Evolutionary conservation across 1,140 invertebrate species (phyloP).

Genomic region (Drosophila nasuta): DNA sequence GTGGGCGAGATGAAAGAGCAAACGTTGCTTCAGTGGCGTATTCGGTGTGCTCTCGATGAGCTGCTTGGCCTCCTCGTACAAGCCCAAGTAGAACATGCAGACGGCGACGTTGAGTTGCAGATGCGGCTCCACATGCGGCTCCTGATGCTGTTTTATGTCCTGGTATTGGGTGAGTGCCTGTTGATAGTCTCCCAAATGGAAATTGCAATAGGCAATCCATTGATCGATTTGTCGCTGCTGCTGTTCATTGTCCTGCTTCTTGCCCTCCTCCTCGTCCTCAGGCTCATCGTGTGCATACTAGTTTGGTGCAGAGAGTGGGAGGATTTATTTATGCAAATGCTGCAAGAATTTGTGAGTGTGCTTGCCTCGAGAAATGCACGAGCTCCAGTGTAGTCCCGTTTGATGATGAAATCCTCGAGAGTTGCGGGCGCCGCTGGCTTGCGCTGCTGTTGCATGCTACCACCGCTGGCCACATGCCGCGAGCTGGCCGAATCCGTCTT

Average conservation of each 20-base stretch:
- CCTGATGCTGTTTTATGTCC: constrained; percentile 84
- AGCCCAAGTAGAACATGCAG: constrained; percentile 97
- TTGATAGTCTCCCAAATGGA: constrained; percentile 97
- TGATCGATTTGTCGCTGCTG: constrained; percentile 88
- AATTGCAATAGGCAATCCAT: constrained; percentile 97
- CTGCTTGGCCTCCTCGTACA: constrained; percentile 89
- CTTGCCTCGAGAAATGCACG: constrained; percentile 94
- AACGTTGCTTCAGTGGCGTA: constrained; percentile 89
- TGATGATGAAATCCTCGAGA: constrained; percentile 95
- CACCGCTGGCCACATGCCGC: constrained; percentile 77
- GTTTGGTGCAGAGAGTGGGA: neutral
- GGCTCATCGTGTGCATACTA: constrained; percentile 80
- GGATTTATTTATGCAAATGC: neutral
- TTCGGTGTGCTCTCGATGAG: constrained; percentile 86
- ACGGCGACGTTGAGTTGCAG: constrained; percentile 94
- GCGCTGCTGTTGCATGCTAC: constrained; percentile 56
- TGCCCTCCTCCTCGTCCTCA: constrained; percentile 85
- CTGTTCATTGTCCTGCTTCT: constrained; percentile 86
- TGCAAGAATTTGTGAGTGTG: constrained; percentile 1
- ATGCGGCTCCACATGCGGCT: constrained; percentile 80
- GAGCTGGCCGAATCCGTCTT: constrained; percentile 88
- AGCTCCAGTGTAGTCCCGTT: constrained; percentile 96
- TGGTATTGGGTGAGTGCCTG: constrained; percentile 92
- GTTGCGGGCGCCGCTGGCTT: constrained; percentile 88
- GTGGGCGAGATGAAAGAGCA: constrained; percentile 97